These are phyloP conservation scores for Drosophila heteroneura DNA, from an alignment of 2,888 invertebrate species.

Conservation along the genomic window DNA sequence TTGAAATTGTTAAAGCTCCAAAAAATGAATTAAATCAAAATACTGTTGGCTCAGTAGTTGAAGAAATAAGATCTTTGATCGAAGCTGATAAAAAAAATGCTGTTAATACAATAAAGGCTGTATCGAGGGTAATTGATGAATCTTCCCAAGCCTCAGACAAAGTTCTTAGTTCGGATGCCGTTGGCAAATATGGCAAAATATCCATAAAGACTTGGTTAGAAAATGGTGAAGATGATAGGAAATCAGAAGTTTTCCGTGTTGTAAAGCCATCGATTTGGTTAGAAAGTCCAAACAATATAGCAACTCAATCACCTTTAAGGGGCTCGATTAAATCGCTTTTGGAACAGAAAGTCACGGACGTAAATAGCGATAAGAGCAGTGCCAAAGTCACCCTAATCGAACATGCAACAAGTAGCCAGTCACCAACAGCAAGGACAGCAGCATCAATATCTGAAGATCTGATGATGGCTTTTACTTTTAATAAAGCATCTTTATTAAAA, in stretches of 20 bases:
- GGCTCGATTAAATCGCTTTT: conserved; percentile 15
- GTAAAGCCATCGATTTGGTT: neutral
- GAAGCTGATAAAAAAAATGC: neutral
- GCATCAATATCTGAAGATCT: neutral
- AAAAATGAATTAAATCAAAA: neutral
- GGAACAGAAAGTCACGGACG: neutral
- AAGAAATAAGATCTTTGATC: neutral
- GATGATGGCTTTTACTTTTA: neutral
- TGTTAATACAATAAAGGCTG: neutral
- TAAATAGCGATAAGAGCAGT: neutral
- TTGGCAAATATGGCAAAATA: neutral
- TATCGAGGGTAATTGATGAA: neutral
- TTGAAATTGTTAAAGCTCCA: neutral
- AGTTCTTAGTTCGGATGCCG: neutral
- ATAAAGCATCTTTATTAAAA: neutral
- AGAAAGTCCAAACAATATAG: neutral
- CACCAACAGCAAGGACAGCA: neutral
- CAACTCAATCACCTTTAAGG: neutral
- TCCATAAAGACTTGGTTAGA: neutral
- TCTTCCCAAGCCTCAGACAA: neutral
- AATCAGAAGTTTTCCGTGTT: neutral
- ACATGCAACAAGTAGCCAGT: neutral
- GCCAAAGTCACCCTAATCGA: neutral
- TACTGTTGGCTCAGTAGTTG: neutral
- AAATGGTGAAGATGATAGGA: neutral